A percentile compares a stretch with the other conserved stretches of the same genome.
phyloP scores from a whole-genome alignment of 2,113 vertebrate genomes.

The Archilochus colubris region DNA sequence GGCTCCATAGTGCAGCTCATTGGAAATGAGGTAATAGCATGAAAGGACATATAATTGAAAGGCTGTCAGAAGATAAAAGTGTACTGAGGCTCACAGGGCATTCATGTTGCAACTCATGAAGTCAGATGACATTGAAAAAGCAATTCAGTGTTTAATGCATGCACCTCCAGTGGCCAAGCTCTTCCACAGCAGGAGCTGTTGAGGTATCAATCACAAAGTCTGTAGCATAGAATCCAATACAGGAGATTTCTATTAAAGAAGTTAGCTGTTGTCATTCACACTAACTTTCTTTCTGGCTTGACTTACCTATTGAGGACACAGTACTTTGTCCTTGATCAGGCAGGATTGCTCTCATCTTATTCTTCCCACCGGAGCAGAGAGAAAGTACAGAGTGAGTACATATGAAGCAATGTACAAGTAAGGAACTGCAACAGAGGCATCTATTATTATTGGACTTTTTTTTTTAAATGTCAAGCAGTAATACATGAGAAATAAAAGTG shows the following conservation, averaged over 20 bases:
- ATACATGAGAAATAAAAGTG: constrained; percentile 35
- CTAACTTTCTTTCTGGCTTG: neutral
- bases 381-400: neutral
- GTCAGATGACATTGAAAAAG: neutral
- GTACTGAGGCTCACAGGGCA: neutral
- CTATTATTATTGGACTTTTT: neutral
- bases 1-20: neutral
- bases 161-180: neutral
- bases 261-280: neutral
- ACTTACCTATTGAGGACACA: neutral
- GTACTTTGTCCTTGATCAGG: neutral
- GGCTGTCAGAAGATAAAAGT: constrained; percentile 15
- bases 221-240: neutral
- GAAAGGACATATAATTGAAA: constrained; percentile 17
- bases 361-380: neutral
- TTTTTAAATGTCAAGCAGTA: constrained; percentile 25
- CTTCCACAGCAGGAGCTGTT: neutral
- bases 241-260: neutral
- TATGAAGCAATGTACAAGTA: neutral
- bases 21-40: neutral
- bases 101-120: neutral
- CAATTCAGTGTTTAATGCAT: neutral
- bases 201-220: neutral
- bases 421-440: neutral
- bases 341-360: neutral